Evolutionary conservation across 2,797 vertebrate species (phyloP).

Genomic region (Sebastes baramenuke): DNA sequence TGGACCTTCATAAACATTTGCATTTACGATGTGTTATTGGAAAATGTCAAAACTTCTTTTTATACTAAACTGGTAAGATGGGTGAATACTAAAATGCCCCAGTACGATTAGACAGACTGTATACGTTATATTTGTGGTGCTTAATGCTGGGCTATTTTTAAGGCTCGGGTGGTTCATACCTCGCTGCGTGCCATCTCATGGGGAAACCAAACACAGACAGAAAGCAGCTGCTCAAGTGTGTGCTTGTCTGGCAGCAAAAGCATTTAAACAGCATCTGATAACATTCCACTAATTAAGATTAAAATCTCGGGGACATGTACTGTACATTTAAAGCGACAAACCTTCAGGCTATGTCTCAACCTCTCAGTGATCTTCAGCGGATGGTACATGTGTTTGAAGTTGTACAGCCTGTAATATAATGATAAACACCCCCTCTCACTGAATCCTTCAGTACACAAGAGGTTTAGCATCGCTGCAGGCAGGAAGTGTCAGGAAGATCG

Average conservation of each 20-base stretch:
- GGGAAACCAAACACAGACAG: conserved; percentile 15
- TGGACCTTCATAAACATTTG: neutral
- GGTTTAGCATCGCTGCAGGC: neutral
- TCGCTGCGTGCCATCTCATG: neutral
- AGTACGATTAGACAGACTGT: too few species aligned
- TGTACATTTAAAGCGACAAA: neutral
- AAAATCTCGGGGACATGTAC: neutral
- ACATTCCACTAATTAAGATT: conserved; percentile 35
- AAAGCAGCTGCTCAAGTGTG: conserved; percentile 12
- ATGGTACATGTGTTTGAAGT: conserved; percentile 18
- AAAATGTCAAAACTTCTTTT: too few species aligned
- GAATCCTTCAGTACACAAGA: neutral
- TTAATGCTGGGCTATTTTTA: conserved; percentile 2
- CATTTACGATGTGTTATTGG: neutral
- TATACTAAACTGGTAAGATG: too few species aligned
- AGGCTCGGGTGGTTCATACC: neutral
- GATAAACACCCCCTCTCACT: neutral
- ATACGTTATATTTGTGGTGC: neutral
- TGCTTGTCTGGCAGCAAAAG: conserved; percentile 22
- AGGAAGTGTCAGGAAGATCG: neutral
- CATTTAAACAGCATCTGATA: conserved; percentile 23
- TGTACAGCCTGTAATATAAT: neutral
- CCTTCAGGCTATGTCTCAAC: conserved; percentile 15
- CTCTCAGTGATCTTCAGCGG: neutral
- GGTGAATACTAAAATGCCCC: too few species aligned